Base-by-base conservation (phyloP, 1,140 invertebrate species). In the Vanessa atalanta region DNA sequence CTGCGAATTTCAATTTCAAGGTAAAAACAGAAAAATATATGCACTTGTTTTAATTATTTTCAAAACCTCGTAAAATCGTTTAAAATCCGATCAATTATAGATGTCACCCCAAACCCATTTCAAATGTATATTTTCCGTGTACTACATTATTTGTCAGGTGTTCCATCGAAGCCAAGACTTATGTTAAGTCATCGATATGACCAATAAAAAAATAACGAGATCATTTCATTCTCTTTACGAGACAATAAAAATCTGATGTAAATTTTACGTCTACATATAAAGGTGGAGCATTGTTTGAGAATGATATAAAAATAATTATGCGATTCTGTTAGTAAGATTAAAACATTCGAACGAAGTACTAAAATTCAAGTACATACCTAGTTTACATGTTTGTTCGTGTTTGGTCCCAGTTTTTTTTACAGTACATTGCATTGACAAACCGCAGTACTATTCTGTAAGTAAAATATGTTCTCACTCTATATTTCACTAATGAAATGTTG, bases 61-160 rank as follows among this genome's bases (percentile, higher is more conserved):
- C 37, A 43, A 9, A 9, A 3, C 37, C 0, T 37, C 7, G 37
- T 43, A 43, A 5, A 11, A 43, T 9, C 37, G 1, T 1, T 5
- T 43, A 43, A 9, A 43, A 43, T 8, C 37, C 37, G 37, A 43
- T 9, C 37, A 11, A 9, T 43, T 43, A 43, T 43, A 43, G 37
- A 31, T 9, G 9, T 43, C 37, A 43, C 37, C 6, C 0, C 7
- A 57, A 20, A 57, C 8, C 1, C 5, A 6, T 12, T 57, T 13
- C 51, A 55, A 55, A 15, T 0, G 23, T 6, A 55, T 26, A 23
- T 3, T 57, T 57, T 57, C 23, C 53, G 13, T 57, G 23, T 57
- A 11, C 9, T 12, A 43, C 20, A 16, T 15, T 20, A 16, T 20
- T 57, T 57, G 67, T 83, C 83, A 78, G 82, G 31, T 37, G 57